These are phyloP conservation scores for Spheniscus humboldti DNA, from an alignment of 2,797 vertebrate species.

Conservation along the genomic window DNA sequence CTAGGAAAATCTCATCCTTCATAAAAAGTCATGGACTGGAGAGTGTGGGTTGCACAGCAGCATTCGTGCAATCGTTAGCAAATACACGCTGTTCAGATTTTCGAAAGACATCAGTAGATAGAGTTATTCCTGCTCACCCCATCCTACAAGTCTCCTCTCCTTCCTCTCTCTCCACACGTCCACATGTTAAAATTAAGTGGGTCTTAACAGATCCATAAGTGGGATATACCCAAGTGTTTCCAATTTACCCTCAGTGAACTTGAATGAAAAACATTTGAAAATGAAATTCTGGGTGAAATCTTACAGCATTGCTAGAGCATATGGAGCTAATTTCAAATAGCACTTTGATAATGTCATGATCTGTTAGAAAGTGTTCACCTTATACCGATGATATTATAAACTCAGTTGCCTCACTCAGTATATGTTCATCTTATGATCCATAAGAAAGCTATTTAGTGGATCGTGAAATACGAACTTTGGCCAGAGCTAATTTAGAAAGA, in stretches of 20 bases:
- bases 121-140: conserved; percentile 1
- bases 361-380: conserved; percentile 57
- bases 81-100: not conserved
- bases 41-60: not conserved
- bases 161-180: not conserved
- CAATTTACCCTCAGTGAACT: conserved; percentile 53
- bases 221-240: conserved; percentile 55
- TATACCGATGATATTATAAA: conserved; percentile 36
- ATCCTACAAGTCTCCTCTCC: not conserved
- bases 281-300: conserved; percentile 49
- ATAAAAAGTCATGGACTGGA: not conserved
- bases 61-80: not conserved
- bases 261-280: conserved; percentile 53
- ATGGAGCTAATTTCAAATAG: conserved; percentile 64
- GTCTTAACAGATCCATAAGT: conserved; percentile 40
- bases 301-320: conserved; percentile 33
- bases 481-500: conserved; percentile 41
- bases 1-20: not conserved
- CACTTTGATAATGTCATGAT: conserved; percentile 64
- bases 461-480: conserved; percentile 53
- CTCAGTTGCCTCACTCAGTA: conserved; percentile 31
- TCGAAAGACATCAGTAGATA: not conserved
- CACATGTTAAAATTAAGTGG: conserved; percentile 36
- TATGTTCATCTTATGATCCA: conserved; percentile 41
- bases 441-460: conserved; percentile 52